phyloP scores from a whole-genome alignment of 2,888 invertebrate genomes.

The Euzetes globulus region DNA sequence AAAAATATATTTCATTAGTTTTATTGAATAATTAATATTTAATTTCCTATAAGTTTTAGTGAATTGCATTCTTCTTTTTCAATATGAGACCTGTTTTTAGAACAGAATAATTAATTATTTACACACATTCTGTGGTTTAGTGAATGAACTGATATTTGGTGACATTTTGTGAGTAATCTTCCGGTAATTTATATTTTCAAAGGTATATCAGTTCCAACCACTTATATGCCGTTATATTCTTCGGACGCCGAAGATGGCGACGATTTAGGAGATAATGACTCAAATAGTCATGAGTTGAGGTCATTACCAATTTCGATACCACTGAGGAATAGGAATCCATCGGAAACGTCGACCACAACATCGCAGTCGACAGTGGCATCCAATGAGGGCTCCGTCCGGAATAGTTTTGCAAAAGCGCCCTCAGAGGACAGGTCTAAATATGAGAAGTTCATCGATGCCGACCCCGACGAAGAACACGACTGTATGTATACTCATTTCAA shows the following conservation, averaged over 20 bases:
- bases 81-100: neutral
- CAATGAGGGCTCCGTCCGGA: slow-evolving; percentile 12
- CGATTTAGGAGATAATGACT: neutral
- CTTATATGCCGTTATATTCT: slow-evolving; percentile 41
- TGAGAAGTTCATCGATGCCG: slow-evolving; percentile 58
- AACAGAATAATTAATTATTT: neutral
- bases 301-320: slow-evolving; percentile 12
- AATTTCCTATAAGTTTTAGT: neutral
- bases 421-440: slow-evolving; percentile 67
- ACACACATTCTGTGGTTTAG: too few species aligned
- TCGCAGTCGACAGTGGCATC: slow-evolving; percentile 15
- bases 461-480: slow-evolving; percentile 44
- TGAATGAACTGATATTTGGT: too few species aligned
- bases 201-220: slow-evolving; percentile 37
- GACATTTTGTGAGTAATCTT: neutral
- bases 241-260: slow-evolving; percentile 37
- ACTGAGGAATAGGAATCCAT: slow-evolving; percentile 1
- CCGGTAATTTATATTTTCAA: neutral
- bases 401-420: slow-evolving; percentile 48
- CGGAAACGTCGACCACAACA: slow-evolving; percentile 23
- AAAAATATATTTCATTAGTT: neutral
- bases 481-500: slow-evolving; percentile 4
- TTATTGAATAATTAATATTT: neutral
- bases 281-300: neutral
- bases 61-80: too few species aligned